Evolutionary conservation across 1,140 invertebrate genomes (phyloP).

Genomic region (Drosophila aff.): DNA sequence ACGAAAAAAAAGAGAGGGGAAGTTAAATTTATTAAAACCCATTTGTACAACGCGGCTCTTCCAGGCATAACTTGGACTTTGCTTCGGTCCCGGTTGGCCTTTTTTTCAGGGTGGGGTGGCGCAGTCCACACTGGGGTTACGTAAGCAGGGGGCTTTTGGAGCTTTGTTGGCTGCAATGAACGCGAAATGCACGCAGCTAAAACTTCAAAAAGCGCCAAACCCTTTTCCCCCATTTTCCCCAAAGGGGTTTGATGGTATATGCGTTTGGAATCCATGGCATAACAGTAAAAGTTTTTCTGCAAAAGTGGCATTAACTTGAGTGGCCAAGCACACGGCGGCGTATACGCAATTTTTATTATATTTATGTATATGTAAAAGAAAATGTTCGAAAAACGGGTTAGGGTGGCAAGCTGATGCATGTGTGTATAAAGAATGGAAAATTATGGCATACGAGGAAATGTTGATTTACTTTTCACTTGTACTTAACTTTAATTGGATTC

Average conservation of each 20-base stretch:
- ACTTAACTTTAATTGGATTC: constrained; percentile 24
- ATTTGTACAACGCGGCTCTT: constrained; percentile 70
- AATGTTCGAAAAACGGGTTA: constrained; percentile 34
- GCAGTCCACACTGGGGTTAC: constrained; percentile 17
- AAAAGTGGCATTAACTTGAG: constrained; percentile 69
- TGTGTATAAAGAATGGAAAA: constrained; percentile 12
- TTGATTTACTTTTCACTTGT: constrained; percentile 26
- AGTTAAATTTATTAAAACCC: constrained; percentile 73
- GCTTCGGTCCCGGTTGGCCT: neutral
- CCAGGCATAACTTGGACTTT: constrained; percentile 59
- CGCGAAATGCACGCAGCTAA: constrained; percentile 74
- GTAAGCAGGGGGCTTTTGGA: constrained; percentile 37
- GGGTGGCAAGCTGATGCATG: constrained; percentile 8
- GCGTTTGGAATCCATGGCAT: constrained; percentile 52
- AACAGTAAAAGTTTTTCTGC: constrained; percentile 60
- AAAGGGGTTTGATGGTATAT: constrained; percentile 17
- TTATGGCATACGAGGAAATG: constrained; percentile 14
- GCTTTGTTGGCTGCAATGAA: constrained; percentile 62
- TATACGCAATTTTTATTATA: constrained; percentile 62
- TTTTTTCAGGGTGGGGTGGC: neutral
- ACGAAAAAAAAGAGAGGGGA: constrained; percentile 36
- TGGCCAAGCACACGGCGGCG: constrained; percentile 54
- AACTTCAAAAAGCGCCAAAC: constrained; percentile 71
- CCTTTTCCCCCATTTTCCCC: constrained; percentile 1
- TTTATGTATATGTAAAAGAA: constrained; percentile 21